Percentiles rank a stretch among this genome's conserved stretches.
Evolutionary conservation across 2,888 invertebrate genomes (phyloP).

Genomic region (Notodonta dromedarius): DNA sequence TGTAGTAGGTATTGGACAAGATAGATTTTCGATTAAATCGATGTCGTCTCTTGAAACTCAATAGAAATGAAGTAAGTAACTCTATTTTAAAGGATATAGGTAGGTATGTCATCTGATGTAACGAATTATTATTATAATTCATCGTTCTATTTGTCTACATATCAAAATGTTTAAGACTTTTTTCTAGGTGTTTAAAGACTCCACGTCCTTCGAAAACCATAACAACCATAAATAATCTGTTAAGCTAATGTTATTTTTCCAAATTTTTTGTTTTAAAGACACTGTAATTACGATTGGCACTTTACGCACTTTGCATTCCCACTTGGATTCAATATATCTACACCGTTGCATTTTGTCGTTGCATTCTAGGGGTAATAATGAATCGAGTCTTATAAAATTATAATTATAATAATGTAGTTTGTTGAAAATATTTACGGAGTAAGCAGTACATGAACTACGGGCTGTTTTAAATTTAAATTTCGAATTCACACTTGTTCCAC

Average conservation of each 20-base stretch:
- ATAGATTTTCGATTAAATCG: too few species aligned
- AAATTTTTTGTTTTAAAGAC: slow-evolving; percentile 55
- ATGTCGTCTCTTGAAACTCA: too few species aligned
- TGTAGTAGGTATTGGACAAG: too few species aligned
- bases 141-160: slow-evolving; percentile 34
- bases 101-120: too few species aligned
- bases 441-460: slow-evolving; percentile 59
- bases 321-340: slow-evolving; percentile 67
- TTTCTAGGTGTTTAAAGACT: slow-evolving; percentile 30
- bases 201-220: slow-evolving; percentile 13
- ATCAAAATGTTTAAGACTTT: slow-evolving; percentile 33
- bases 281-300: slow-evolving; percentile 71
- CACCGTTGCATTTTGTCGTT: slow-evolving; percentile 75
- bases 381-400: slow-evolving; percentile 46
- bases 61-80: too few species aligned
- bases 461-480: background rate
- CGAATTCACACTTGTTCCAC: background rate
- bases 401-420: slow-evolving; percentile 70
- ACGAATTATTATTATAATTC: slow-evolving; percentile 14
- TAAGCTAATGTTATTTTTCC: slow-evolving; percentile 29
- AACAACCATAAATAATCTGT: slow-evolving; percentile 14
- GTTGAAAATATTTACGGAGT: slow-evolving; percentile 66
- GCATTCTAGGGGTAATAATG: slow-evolving; percentile 58
- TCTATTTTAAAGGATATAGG: too few species aligned
- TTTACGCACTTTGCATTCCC: slow-evolving; percentile 70